A percentile compares a stretch with the other conserved stretches of the same genome.
phyloP scores from a whole-genome alignment of 2,113 vertebrate genomes.

The Ariopsis seemanni region DNA sequence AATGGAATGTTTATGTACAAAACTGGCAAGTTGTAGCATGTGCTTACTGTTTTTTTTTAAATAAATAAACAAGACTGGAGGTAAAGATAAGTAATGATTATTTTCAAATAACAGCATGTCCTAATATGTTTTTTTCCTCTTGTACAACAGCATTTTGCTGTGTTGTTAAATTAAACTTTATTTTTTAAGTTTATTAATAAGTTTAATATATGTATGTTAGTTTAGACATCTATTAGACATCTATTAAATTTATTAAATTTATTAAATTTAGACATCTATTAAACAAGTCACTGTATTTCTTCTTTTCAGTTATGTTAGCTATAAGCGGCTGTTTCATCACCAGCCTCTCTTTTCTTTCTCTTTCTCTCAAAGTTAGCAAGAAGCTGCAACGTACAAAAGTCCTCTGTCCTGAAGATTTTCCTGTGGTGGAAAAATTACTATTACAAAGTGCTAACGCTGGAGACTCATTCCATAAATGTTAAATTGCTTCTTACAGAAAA shows the following conservation, averaged over 20 bases:
- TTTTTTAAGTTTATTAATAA: background rate
- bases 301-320: background rate
- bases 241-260: too few relatives aligned
- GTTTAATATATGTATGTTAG: too few relatives aligned
- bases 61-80: background rate
- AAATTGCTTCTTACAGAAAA: background rate
- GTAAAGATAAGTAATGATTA: background rate
- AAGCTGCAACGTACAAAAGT: too few relatives aligned
- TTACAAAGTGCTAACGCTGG: background rate
- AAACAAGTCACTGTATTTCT: background rate
- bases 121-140: background rate
- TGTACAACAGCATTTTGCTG: background rate
- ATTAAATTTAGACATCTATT: too few relatives aligned
- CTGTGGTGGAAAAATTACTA: too few relatives aligned
- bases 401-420: too few relatives aligned
- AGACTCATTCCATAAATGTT: background rate
- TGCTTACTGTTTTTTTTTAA: background rate
- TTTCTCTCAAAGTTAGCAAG: background rate
- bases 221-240: too few relatives aligned
- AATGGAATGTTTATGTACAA: background rate
- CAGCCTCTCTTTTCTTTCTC: background rate
- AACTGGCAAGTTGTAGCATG: background rate
- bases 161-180: background rate
- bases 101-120: background rate
- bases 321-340: background rate